Percentiles rank a stretch among this genome's conserved stretches.
phyloP scores from a whole-genome alignment of 2,888 invertebrate species.

The Bursaphelenchus okinawaensis region DNA sequence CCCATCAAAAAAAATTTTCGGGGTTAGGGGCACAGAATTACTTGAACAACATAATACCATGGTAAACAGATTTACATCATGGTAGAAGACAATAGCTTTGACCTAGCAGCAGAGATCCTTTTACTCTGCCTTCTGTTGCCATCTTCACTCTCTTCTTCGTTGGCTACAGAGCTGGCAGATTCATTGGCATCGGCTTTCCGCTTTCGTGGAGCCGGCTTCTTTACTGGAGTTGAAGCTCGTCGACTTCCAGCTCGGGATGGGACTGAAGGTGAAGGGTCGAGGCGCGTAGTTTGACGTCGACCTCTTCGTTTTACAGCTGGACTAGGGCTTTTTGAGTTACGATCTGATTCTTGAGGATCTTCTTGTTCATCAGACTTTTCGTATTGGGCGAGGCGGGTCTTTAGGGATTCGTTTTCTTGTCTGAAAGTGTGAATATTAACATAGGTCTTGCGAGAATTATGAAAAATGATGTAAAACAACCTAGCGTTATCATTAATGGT shows the following conservation, averaged over 20 bases:
- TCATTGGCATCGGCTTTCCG: background rate
- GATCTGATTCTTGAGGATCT: background rate
- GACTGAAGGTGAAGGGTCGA: background rate
- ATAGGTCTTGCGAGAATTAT: no score
- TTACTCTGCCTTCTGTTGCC: slow-evolving; percentile 21
- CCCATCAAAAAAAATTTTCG: no score
- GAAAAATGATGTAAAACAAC: no score
- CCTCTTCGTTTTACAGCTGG: background rate
- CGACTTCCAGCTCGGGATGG: background rate
- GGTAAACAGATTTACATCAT: background rate
- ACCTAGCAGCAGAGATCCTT: slow-evolving; percentile 21
- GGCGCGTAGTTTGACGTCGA: background rate
- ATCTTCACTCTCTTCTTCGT: background rate
- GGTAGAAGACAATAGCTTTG: slow-evolving; percentile 10
- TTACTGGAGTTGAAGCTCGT: background rate
- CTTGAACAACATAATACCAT: no score
- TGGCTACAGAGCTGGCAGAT: background rate
- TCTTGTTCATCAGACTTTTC: background rate
- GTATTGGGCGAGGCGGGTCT: background rate
- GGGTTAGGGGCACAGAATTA: no score
- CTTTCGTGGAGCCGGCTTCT: background rate
- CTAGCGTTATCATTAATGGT: no score
- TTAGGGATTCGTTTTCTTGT: background rate
- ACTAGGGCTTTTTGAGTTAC: background rate
- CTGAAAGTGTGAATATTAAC: no score